Evolutionary conservation across 2,113 vertebrate species (phyloP).

Genomic region (Desmodus rotundus): DNA sequence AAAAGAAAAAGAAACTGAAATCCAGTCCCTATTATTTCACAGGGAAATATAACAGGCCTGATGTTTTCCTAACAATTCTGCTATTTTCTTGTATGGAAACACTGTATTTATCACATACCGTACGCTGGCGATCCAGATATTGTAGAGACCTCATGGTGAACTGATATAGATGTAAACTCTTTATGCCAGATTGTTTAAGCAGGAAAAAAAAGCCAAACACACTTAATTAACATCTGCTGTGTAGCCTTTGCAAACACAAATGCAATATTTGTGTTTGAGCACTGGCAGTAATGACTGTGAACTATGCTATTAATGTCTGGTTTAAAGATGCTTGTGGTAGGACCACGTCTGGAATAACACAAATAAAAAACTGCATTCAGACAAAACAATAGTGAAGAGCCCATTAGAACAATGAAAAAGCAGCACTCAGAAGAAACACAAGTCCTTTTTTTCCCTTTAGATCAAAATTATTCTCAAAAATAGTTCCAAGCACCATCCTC

Average conservation of each 20-base stretch:
- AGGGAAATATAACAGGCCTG: slow-evolving; percentile 59
- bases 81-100: slow-evolving; percentile 66
- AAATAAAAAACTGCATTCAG: slow-evolving; percentile 77
- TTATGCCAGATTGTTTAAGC: slow-evolving; percentile 79
- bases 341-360: slow-evolving; percentile 76
- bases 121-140: slow-evolving; percentile 63
- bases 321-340: slow-evolving; percentile 80
- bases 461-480: slow-evolving; percentile 67
- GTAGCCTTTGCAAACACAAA: slow-evolving; percentile 79
- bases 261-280: slow-evolving; percentile 80
- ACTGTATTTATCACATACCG: slow-evolving; percentile 69
- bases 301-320: slow-evolving; percentile 81
- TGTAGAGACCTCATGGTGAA: slow-evolving; percentile 74
- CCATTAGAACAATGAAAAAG: slow-evolving; percentile 75
- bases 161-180: slow-evolving; percentile 75
- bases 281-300: slow-evolving; percentile 80
- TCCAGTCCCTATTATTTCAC: slow-evolving; percentile 61
- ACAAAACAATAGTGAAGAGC: slow-evolving; percentile 79
- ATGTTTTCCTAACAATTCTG: slow-evolving; percentile 66
- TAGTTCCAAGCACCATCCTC: slow-evolving; percentile 49
- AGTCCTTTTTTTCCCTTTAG: slow-evolving; percentile 54
- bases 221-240: slow-evolving; percentile 83
- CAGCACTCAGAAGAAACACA: slow-evolving; percentile 62
- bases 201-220: slow-evolving; percentile 68
- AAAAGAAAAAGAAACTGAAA: slow-evolving; percentile 70